Evolutionary conservation across 2,113 vertebrate species (phyloP).

Genomic region (Seriola rivoliana): DNA sequence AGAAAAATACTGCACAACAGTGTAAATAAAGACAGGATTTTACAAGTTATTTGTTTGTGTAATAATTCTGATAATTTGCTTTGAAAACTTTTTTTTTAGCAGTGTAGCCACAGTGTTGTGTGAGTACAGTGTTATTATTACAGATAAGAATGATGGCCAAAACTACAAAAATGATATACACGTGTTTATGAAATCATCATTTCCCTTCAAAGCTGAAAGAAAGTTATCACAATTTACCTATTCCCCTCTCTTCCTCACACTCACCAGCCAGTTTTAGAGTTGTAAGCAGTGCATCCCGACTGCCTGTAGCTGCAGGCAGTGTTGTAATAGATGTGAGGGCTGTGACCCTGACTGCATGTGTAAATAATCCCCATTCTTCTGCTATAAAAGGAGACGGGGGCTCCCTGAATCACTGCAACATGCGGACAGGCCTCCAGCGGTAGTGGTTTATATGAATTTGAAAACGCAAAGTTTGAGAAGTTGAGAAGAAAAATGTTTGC

Average conservation of each 20-base stretch:
- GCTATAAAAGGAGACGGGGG: slow-evolving; percentile 95
- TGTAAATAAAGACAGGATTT: neutral
- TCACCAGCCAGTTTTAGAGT: slow-evolving; percentile 20
- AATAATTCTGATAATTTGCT: neutral
- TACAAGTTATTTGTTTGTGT: neutral
- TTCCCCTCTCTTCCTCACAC: slow-evolving; percentile 9
- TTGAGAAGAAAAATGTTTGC: neutral
- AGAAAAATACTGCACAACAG: too few relatives aligned
- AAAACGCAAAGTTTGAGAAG: too few relatives aligned
- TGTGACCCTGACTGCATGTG: slow-evolving; percentile 78
- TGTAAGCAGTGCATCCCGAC: slow-evolving; percentile 54
- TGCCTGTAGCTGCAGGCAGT: slow-evolving; percentile 56
- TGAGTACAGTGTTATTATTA: neutral
- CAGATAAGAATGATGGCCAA: neutral
- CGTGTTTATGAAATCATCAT: slow-evolving; percentile 7
- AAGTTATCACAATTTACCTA: neutral
- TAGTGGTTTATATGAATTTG: slow-evolving; percentile 68
- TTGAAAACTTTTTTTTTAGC: too few relatives aligned
- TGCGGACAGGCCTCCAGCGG: slow-evolving; percentile 79
- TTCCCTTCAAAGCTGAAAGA: slow-evolving; percentile 45
- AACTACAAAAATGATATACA: neutral
- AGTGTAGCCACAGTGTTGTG: too few relatives aligned
- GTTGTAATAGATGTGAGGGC: slow-evolving; percentile 73
- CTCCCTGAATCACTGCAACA: slow-evolving; percentile 86
- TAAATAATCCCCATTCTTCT: slow-evolving; percentile 91